These are phyloP conservation scores for Epinotia demarniana DNA, from an alignment of 2,888 invertebrate species.

Conservation along the genomic window DNA sequence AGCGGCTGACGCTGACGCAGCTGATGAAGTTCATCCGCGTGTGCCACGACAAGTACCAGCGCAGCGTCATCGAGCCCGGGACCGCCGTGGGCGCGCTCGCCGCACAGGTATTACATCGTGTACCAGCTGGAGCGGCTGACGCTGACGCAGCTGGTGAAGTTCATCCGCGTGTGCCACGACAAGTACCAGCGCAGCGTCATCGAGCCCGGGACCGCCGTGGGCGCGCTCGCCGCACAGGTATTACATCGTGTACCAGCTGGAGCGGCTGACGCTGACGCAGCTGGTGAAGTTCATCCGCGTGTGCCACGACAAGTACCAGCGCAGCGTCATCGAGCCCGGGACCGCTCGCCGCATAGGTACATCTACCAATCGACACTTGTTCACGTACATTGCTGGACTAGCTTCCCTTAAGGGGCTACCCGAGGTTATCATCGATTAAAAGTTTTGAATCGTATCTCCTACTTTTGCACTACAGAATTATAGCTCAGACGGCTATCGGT, in stretches of 20 bases:
- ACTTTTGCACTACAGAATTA: no score
- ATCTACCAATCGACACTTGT: no score
- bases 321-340: slow-evolving; percentile 95
- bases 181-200: slow-evolving; percentile 95
- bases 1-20: slow-evolving; percentile 88
- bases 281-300: slow-evolving; percentile 90
- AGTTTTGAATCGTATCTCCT: no score
- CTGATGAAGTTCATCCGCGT: slow-evolving; percentile 90
- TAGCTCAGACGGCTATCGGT: no score
- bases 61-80: slow-evolving; percentile 95
- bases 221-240: slow-evolving; percentile 95
- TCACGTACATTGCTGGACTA: no score
- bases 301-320: slow-evolving; percentile 95
- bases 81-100: slow-evolving; percentile 99
- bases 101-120: slow-evolving; percentile 84
- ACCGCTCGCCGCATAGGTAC: slow-evolving; percentile 94
- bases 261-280: slow-evolving; percentile 88
- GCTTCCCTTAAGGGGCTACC: no score
- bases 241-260: slow-evolving; percentile 73
- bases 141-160: slow-evolving; percentile 88
- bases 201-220: slow-evolving; percentile 98
- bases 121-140: slow-evolving; percentile 87
- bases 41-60: slow-evolving; percentile 95
- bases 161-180: slow-evolving; percentile 91
- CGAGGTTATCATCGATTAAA: no score